Evolutionary conservation across 2,113 vertebrate species (phyloP), one percentile per base, ranked within the genome.

Genomic region (Sturnira hondurensis): DNA sequence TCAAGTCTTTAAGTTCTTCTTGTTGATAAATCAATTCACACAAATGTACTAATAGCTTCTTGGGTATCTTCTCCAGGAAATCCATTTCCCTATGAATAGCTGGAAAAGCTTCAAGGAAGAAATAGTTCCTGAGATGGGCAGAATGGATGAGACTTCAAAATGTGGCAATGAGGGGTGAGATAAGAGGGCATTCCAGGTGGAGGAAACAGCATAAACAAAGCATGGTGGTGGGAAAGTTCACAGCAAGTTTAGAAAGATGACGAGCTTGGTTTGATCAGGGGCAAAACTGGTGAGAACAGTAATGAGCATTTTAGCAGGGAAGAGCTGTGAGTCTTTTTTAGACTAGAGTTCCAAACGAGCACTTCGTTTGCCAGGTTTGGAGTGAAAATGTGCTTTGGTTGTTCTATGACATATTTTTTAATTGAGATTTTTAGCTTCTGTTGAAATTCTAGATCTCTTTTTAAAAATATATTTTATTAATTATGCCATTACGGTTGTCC

Each of bases 1-100:
- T 90, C 36, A 91, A 81, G 91, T 54, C 38, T 28, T 81, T 87
- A 58, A 61, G 12, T 80, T 92, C 87, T 91, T 45, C 43, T 93
- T 93, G 26, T 61, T 89, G 56, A 89, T 67, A 58, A 76, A 85
- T 81, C 17, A 38, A 15, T 88, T 87, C 41, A 65, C 0, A 20
- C 15, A 67, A 54, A 92, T 73, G 38, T 93, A n/a, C 14, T 86
- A 92, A 83, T n/a, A 92, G 45, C 20, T 87, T 81, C 12, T 81
- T 54, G 20, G 52, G 54, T 65, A 56, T 65, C 26, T 84, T 89
- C 54, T 45, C 26, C 31, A 71, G 56, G 68, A 92, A 36, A 71
- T 61, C 47, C 4, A 15, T 50, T 86, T 94, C 10, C 9, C 31
- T 91, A 84, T 93, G 33, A 87, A 50, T 61, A 58, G 94, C 4